Evolutionary conservation across 2,888 invertebrate genomes (phyloP).

Genomic region (Oligia fasciuncula): DNA sequence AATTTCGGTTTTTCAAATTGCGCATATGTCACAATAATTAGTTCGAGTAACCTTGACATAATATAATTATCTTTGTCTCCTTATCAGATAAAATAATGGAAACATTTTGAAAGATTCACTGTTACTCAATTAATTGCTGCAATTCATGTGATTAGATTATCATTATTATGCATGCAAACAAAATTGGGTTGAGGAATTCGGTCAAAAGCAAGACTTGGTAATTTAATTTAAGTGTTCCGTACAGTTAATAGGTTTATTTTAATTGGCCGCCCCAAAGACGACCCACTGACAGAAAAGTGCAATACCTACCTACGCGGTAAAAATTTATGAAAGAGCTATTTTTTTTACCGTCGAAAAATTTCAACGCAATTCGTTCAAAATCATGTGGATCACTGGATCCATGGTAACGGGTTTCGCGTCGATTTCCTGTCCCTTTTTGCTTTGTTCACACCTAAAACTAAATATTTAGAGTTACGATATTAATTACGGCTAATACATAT

Average conservation of each 20-base stretch:
- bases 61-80: conserved; percentile 5
- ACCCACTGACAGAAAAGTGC: too few species aligned
- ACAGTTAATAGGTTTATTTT: neutral
- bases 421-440: too few species aligned
- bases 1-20: neutral
- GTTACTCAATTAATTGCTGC: conserved; percentile 41
- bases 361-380: too few species aligned
- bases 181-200: conserved; percentile 40
- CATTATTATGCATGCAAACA: conserved; percentile 45
- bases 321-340: too few species aligned
- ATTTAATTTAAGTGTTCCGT: conserved; percentile 22
- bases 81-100: conserved; percentile 48
- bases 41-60: conserved; percentile 45
- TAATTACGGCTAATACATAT: too few species aligned
- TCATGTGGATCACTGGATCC: too few species aligned
- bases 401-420: too few species aligned
- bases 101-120: conserved; percentile 42
- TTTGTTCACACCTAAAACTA: too few species aligned
- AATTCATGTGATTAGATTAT: conserved; percentile 49
- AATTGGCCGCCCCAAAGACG: too few species aligned
- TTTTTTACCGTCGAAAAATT: too few species aligned
- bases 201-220: conserved; percentile 29
- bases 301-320: too few species aligned
- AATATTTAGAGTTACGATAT: too few species aligned
- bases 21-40: conserved; percentile 33